Conservation (phyloP, 2,888 invertebrate genomes). For the Polyploca ridens region DNA sequence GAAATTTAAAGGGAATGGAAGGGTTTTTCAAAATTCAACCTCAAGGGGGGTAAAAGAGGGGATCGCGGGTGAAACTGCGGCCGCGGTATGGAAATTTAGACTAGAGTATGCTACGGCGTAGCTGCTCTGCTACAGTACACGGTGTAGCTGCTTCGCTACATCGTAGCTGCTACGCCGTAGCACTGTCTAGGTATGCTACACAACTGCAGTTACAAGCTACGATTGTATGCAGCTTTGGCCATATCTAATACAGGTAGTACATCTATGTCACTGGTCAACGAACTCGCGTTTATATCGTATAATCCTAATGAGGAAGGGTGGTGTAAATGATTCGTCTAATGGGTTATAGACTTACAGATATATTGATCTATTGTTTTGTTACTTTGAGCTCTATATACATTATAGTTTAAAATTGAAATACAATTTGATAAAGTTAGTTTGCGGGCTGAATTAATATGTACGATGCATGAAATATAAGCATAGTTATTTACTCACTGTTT, state of each 20-base stretch:
- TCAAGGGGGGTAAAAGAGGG: no score
- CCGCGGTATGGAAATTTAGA: no score
- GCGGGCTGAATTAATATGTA: neutral
- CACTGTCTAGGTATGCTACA: neutral
- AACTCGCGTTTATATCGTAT: neutral
- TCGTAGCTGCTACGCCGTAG: neutral
- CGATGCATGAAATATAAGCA: no score
- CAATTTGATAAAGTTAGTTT: neutral
- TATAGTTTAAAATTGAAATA: neutral
- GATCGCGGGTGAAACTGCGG: no score
- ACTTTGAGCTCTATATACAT: neutral
- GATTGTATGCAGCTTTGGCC: no score
- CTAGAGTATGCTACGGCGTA: neutral
- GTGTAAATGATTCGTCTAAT: slow-evolving; percentile 3
- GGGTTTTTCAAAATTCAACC: no score
- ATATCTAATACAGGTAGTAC: neutral
- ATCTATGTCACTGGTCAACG: slow-evolving; percentile 5
- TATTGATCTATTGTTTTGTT: neutral
- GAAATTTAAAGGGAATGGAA: no score
- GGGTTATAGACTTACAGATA: neutral
- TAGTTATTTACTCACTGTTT: no score
- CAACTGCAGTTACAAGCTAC: neutral
- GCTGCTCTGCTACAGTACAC: neutral
- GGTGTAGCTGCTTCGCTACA: no score
- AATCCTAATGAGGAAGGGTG: neutral